phyloP scores from a whole-genome alignment of 2,797 vertebrate species.

The Corythornis leucogaster region DNA sequence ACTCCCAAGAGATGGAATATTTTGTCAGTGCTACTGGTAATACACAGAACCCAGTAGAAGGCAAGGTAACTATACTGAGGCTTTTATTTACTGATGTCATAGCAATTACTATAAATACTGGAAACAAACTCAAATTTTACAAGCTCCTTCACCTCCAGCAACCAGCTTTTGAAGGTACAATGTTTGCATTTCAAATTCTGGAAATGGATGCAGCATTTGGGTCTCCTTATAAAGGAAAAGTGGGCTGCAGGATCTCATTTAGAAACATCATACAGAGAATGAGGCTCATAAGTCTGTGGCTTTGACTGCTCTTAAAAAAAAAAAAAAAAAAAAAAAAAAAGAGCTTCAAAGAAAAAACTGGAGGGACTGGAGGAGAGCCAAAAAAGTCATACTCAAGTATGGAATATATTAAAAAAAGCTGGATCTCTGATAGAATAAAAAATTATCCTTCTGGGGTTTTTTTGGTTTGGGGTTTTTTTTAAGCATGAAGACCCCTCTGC shows the following conservation, averaged over 20 bases:
- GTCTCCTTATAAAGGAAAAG: not conserved
- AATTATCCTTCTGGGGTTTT: not conserved
- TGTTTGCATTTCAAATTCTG: not conserved
- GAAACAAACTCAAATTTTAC: not conserved
- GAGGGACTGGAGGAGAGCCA: conserved; percentile 24
- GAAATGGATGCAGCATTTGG: not conserved
- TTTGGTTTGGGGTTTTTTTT: not conserved
- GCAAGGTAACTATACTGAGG: not conserved
- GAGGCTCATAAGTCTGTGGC: not conserved
- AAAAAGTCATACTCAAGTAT: not conserved
- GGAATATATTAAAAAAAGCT: conserved; percentile 1
- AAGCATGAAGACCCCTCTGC: not conserved
- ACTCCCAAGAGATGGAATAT: not conserved
- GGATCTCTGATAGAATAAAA: not conserved
- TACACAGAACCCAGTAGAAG: not conserved
- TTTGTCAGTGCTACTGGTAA: not conserved
- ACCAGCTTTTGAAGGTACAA: not conserved
- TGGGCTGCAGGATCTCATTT: conserved; percentile 2
- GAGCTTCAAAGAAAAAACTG: conserved; percentile 37
- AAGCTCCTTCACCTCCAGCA: not conserved
- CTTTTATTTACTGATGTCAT: not conserved
- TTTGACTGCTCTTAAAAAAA: conserved; percentile 5
- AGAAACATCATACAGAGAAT: not conserved
- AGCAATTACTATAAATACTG: not conserved
- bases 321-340: no score